Conservation (phyloP, 2,113 vertebrate genomes). For the Rattus norvegicus region DNA sequence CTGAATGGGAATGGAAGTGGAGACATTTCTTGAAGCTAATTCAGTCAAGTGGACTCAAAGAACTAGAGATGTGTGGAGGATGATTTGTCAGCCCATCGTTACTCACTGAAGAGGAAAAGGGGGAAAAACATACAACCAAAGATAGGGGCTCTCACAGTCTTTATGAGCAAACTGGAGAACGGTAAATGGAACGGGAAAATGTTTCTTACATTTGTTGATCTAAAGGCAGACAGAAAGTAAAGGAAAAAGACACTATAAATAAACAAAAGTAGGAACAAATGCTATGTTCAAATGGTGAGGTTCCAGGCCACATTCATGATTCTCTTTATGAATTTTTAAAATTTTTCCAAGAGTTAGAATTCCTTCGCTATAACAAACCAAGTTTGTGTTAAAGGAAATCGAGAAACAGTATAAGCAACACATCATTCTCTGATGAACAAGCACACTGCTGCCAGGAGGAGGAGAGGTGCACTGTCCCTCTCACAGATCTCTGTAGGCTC, state of each 20-base stretch:
- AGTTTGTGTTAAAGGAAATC: not conserved
- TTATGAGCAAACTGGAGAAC: not conserved
- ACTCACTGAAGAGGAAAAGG: not conserved
- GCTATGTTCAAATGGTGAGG: not conserved
- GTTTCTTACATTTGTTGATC: no score
- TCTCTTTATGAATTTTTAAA: slow-evolving; percentile 13
- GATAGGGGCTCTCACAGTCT: not conserved
- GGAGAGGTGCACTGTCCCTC: not conserved
- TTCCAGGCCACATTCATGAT: not conserved
- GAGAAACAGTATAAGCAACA: not conserved
- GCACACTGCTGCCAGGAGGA: fast-evolving
- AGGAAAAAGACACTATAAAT: not conserved
- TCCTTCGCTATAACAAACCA: not conserved
- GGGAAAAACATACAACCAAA: fast-evolving
- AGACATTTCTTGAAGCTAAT: not conserved
- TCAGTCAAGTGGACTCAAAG: not conserved
- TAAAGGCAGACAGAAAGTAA: not conserved
- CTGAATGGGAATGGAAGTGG: not conserved
- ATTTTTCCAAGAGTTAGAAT: not conserved
- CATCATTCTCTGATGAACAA: not conserved
- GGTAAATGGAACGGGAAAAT: not conserved
- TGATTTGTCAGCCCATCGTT: slow-evolving; percentile 8
- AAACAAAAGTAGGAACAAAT: not conserved
- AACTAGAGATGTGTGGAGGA: not conserved
- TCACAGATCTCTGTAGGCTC: not conserved